phyloP scores from a whole-genome alignment of 2,113 vertebrate species.

The Ciconia boyciana region DNA sequence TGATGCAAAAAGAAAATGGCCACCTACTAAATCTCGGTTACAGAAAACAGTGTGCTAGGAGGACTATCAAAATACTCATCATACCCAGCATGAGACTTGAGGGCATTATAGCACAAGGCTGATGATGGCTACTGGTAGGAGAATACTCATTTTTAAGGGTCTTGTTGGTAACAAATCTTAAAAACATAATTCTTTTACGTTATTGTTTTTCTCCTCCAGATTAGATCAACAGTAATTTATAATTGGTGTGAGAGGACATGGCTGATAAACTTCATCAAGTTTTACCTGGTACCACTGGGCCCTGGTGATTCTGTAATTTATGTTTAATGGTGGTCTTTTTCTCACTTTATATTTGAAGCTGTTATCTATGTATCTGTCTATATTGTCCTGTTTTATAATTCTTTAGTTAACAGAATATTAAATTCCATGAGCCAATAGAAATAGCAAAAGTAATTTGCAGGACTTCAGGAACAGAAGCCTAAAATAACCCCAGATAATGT shows the following conservation, averaged over 20 bases:
- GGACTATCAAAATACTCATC: neutral
- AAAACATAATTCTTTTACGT: neutral
- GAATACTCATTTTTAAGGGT: neutral
- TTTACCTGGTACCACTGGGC: neutral
- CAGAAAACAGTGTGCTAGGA: fast-evolving
- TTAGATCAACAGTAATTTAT: neutral
- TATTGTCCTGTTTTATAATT: neutral
- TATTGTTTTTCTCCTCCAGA: neutral
- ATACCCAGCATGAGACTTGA: neutral
- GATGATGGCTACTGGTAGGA: neutral
- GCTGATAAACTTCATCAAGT: neutral
- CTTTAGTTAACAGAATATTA: neutral
- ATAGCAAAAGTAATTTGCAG: neutral
- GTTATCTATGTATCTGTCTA: neutral
- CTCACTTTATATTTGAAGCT: neutral
- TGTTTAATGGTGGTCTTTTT: neutral
- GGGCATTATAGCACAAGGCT: neutral
- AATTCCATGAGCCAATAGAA: neutral
- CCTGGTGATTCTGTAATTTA: neutral
- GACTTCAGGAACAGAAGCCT: neutral
- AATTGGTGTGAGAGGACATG: neutral
- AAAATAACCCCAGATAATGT: neutral
- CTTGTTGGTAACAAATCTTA: neutral
- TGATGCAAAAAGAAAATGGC: neutral
- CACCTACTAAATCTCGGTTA: neutral